A percentile compares a stretch with the other conserved stretches of the same genome.
These are phyloP conservation scores for Ceyx cyanopectus DNA, from an alignment of 2,113 vertebrate species.

Conservation along the genomic window DNA sequence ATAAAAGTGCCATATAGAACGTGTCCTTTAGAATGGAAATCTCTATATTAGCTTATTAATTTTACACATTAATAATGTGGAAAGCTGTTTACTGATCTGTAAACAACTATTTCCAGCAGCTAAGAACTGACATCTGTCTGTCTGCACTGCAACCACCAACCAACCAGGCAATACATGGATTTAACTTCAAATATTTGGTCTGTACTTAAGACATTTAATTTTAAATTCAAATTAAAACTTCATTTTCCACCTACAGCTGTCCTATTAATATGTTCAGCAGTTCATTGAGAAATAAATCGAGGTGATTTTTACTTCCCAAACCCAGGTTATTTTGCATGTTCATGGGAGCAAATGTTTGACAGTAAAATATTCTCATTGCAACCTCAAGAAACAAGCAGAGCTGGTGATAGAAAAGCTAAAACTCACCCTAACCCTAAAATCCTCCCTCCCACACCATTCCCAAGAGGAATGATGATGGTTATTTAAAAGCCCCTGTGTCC, in stretches of 20 bases:
- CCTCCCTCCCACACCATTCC: neutral
- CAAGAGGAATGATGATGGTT: slow-evolving; percentile 9
- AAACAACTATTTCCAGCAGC: neutral
- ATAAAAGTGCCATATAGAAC: neutral
- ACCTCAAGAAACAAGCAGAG: neutral
- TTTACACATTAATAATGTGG: neutral
- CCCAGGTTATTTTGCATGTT: too few species aligned
- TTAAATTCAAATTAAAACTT: neutral
- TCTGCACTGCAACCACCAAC: neutral
- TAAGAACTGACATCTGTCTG: neutral
- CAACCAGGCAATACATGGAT: neutral
- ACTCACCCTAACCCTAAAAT: neutral
- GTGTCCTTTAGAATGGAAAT: neutral
- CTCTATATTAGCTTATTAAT: neutral
- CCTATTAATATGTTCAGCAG: neutral
- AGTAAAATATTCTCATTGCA: too few species aligned
- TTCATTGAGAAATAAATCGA: neutral
- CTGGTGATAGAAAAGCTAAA: neutral
- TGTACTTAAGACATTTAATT: neutral
- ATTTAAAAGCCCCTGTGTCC: neutral
- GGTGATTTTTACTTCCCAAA: neutral
- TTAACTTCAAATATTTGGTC: neutral
- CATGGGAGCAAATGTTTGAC: too few species aligned
- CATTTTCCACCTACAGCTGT: too few species aligned
- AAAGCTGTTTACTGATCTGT: neutral